phyloP scores from a whole-genome alignment of 2,888 invertebrate genomes.

The Arrhopalites spinosus region DNA sequence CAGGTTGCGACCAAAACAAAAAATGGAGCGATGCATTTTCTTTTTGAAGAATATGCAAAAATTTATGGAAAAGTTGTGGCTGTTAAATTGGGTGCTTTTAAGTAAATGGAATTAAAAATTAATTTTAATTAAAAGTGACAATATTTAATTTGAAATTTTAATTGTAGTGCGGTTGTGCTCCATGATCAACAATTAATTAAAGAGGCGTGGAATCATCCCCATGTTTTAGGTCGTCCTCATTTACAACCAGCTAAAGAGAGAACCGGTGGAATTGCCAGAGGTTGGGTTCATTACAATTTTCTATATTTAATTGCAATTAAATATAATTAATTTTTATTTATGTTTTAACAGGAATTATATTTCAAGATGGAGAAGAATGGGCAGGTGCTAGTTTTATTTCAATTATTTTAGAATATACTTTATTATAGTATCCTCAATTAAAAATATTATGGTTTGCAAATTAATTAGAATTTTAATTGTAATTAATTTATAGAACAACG shows the following conservation, averaged over 20 bases:
- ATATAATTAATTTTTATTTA: background rate
- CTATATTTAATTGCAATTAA: background rate
- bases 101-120: background rate
- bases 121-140: background rate
- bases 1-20: background rate
- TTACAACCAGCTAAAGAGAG: background rate
- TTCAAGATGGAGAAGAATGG: background rate
- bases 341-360: conserved; percentile 2
- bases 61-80: conserved; percentile 24
- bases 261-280: background rate
- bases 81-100: conserved; percentile 7
- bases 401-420: too few species aligned
- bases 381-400: too few species aligned
- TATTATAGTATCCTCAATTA: too few species aligned
- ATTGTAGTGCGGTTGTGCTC: conserved; percentile 1
- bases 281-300: too few species aligned
- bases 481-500: background rate
- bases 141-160: background rate
- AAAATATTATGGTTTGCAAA: too few species aligned
- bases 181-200: conserved; percentile 3
- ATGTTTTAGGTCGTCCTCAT: background rate
- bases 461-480: too few species aligned
- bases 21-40: background rate
- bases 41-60: conserved; percentile 6
- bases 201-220: conserved; percentile 5